A percentile compares a stretch with the other conserved stretches of the same genome.
These are phyloP conservation scores for Tinamus major DNA, from an alignment of 2,797 vertebrate species.

Conservation along the genomic window DNA sequence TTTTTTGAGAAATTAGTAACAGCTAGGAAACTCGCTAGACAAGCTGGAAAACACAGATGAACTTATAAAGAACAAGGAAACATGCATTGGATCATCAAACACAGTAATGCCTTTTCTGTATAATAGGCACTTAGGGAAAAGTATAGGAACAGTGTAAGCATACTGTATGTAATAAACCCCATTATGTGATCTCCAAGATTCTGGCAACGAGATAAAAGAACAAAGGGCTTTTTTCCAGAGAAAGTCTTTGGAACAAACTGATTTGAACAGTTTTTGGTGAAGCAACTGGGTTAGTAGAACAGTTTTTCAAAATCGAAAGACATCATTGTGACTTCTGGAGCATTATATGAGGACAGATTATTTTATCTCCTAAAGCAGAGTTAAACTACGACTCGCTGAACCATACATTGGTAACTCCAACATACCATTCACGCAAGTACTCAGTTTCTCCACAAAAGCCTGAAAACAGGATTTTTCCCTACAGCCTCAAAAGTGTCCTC, in stretches of 20 bases:
- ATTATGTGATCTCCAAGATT: neutral
- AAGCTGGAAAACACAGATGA: neutral
- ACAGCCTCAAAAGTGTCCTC: neutral
- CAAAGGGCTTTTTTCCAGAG: neutral
- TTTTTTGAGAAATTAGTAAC: neutral
- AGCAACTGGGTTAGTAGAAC: rapidly evolving
- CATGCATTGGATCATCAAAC: neutral
- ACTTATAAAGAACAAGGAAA: neutral
- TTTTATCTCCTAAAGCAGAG: neutral
- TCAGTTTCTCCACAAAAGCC: neutral
- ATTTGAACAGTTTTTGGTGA: neutral
- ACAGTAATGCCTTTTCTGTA: neutral
- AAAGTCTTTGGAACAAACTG: neutral
- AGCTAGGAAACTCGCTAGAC: neutral
- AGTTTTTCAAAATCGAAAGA: neutral
- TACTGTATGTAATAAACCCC: neutral
- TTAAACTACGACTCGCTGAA: neutral
- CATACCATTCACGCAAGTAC: neutral
- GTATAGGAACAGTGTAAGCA: neutral
- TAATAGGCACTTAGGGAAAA: neutral
- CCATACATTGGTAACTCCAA: neutral
- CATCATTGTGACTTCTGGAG: neutral
- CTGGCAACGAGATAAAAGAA: neutral
- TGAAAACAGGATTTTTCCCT: neutral
- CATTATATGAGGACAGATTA: neutral